These are phyloP conservation scores for Thamnophis sirtalis DNA, from an alignment of 2,113 vertebrate species.

Conservation along the genomic window DNA sequence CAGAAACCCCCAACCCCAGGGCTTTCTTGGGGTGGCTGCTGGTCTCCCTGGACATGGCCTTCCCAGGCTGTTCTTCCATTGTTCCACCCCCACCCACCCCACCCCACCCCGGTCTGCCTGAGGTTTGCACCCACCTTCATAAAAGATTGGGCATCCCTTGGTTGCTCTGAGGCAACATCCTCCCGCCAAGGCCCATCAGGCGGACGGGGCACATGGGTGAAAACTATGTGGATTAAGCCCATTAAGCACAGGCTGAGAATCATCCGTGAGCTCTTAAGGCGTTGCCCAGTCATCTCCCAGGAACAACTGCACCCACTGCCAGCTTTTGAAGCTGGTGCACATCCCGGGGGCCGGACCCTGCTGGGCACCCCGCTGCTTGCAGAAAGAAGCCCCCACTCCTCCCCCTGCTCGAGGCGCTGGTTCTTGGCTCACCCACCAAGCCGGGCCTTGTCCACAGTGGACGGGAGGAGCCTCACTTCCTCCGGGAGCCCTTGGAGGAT, in stretches of 20 bases:
- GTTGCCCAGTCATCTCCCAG: background rate
- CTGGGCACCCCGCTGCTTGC: background rate
- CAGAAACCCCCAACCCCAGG: background rate
- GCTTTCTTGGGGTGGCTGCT: background rate
- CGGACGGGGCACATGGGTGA: background rate
- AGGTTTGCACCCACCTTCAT: background rate
- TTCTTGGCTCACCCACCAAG: constrained; percentile 67
- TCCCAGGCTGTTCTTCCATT: background rate
- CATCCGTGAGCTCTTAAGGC: background rate
- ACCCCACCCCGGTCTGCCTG: too few relatives aligned
- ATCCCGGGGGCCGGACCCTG: background rate
- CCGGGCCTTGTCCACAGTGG: constrained; percentile 75
- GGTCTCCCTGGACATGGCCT: background rate
- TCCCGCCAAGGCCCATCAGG: background rate
- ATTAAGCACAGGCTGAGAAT: background rate
- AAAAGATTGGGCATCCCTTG: background rate
- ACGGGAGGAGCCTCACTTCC: constrained; percentile 74
- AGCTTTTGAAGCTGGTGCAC: background rate
- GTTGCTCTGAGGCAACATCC: background rate
- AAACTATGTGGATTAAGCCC: background rate
- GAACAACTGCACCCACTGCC: background rate
- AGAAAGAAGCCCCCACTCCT: background rate
- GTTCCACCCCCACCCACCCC: background rate
- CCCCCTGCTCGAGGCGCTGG: accelerated
- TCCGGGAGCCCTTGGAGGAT: constrained; percentile 76